Evolutionary conservation across 2,797 vertebrate genomes (phyloP).

Genomic region (Rachycentron canadum): DNA sequence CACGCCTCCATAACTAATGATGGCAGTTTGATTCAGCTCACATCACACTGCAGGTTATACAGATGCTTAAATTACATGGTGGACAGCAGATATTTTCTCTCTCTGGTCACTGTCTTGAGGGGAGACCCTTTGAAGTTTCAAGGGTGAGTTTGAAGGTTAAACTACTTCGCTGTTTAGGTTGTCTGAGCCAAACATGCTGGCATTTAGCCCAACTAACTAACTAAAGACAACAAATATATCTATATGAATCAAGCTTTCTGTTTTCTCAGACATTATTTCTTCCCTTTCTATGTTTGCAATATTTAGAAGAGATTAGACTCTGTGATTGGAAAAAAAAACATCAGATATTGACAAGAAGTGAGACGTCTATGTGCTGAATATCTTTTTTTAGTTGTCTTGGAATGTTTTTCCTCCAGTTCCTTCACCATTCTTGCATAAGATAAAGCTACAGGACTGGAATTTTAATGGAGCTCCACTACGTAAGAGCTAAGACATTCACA

Average conservation of each 20-base stretch:
- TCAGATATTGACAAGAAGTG: neutral
- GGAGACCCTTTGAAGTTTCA: constrained; percentile 41
- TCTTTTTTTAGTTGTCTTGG: constrained; percentile 21
- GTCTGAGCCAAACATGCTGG: constrained; percentile 37
- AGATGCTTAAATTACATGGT: constrained; percentile 57
- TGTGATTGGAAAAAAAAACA: too few species aligned
- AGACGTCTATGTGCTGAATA: constrained; percentile 10
- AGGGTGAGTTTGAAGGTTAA: constrained; percentile 56
- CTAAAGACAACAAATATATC: neutral
- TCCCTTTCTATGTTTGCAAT: neutral
- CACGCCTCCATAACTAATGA: constrained; percentile 64
- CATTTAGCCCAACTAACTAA: constrained; percentile 1
- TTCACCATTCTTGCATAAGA: constrained; percentile 32
- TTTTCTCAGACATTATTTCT: constrained; percentile 7
- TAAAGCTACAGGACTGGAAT: constrained; percentile 53
- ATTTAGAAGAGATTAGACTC: neutral
- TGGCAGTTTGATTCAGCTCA: constrained; percentile 71
- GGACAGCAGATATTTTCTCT: constrained; percentile 52
- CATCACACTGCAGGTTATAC: constrained; percentile 69
- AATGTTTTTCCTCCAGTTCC: neutral
- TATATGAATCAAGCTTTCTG: neutral
- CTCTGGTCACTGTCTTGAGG: constrained; percentile 19
- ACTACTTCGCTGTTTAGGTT: constrained; percentile 35
- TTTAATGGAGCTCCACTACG: constrained; percentile 54
- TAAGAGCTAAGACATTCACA: constrained; percentile 47